These are phyloP conservation scores for Tringa solitaria DNA, from an alignment of 2,113 vertebrate genomes.

Conservation along the genomic window DNA sequence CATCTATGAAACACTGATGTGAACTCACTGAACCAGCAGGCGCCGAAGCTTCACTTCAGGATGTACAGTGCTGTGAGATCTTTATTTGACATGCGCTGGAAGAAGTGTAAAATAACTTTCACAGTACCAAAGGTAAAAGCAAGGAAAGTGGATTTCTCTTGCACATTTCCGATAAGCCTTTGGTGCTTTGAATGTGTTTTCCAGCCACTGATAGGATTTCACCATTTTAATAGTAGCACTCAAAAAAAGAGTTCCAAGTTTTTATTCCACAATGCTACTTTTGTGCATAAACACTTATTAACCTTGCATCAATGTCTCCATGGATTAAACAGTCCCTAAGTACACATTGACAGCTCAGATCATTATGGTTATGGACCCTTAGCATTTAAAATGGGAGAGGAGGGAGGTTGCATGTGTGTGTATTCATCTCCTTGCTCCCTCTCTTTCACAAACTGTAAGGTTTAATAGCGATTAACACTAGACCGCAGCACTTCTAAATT, in stretches of 20 bases:
- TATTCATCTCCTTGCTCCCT: constrained; percentile 49
- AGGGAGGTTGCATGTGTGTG: background rate
- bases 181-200: background rate
- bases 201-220: background rate
- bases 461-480: constrained; percentile 78
- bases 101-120: background rate
- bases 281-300: background rate
- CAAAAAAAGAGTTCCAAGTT: background rate
- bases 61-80: background rate
- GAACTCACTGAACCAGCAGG: background rate
- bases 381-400: constrained; percentile 50
- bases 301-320: background rate
- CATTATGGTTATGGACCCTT: constrained; percentile 63
- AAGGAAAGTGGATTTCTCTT: background rate
- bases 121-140: background rate
- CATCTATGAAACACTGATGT: background rate
- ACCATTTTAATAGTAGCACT: background rate
- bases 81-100: background rate
- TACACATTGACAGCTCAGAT: background rate
- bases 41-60: background rate
- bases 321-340: constrained; percentile 18
- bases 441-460: constrained; percentile 74
- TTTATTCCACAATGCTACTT: background rate
- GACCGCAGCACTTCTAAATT: constrained; percentile 77
- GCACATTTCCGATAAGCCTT: background rate